Percentiles rank a stretch among this genome's conserved stretches.
Conservation (phyloP, 2,113 vertebrate species). For the Thalassarche chlororhynchos region DNA sequence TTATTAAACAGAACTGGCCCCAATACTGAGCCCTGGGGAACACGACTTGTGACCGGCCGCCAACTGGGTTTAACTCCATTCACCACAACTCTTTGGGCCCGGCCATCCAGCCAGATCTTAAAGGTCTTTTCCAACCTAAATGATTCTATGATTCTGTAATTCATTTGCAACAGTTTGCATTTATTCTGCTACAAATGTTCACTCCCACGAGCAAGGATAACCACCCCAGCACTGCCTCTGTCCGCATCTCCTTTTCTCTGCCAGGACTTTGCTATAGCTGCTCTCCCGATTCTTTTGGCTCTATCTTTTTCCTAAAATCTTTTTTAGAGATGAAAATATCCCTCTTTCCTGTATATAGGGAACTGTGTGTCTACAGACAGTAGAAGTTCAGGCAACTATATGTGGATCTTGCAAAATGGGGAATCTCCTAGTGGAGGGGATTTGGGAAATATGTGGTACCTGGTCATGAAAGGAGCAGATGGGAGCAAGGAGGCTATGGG, state of each 20-base stretch:
- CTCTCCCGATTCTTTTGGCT: neutral
- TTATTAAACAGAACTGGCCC: too few relatives aligned
- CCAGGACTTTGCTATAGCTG: accelerated
- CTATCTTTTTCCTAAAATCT: neutral
- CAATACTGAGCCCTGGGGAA: too few relatives aligned
- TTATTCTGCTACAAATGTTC: neutral
- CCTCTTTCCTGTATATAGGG: neutral
- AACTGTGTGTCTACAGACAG: neutral
- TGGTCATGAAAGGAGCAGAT: neutral
- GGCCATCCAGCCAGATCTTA: too few relatives aligned
- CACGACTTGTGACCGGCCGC: too few relatives aligned
- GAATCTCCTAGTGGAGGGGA: neutral
- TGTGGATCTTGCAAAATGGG: neutral
- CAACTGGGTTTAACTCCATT: too few relatives aligned
- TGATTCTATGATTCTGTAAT: neutral
- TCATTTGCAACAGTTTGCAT: neutral
- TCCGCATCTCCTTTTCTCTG: neutral
- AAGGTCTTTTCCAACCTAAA: neutral
- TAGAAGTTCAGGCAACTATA: neutral
- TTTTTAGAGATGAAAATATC: neutral
- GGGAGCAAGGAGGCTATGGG: neutral
- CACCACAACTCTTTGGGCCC: too few relatives aligned
- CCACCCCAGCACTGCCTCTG: neutral
- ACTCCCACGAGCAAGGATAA: neutral
- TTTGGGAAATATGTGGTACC: neutral